Evolutionary conservation across 2,888 invertebrate species (phyloP), one percentile per base, ranked within the genome.

Genomic region (Eurytoma californica): DNA sequence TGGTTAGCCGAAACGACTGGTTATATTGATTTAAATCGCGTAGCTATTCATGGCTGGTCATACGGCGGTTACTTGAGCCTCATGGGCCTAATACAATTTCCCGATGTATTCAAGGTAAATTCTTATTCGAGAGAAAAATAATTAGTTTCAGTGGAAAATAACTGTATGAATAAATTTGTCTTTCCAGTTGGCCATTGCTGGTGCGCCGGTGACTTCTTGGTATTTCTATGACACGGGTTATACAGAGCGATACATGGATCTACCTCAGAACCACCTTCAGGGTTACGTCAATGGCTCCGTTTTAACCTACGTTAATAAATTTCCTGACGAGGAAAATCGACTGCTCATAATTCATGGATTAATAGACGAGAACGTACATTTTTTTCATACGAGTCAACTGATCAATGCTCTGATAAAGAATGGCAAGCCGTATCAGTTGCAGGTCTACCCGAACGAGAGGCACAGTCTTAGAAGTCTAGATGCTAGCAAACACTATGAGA

Each of bases 331-430:
- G 88, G 96, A 96, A 88, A 96, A 96, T 86, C 94, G 98, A 53
- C 91, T 99, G 83, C 92, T 99, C 20, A 96, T 99, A 57, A 97
- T 99, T 84, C 99, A 99, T 90, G 99, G 99, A 2, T 91, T 99
- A 82, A 97, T 98, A 77, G 99, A 99, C 90, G 99, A 99, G 91
- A 99, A 99, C 90, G 99, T 99, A 0, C 99, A 99, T 90, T 99
- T 99, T 91, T 95, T 95, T 84, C 99, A 99, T 91, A 98, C 98
- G 16, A 97, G 96, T 86, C 95, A 96, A 84, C 92, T 99, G 80
- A 95, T 99, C 30, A 95, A 96, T 82, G 95, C 96, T 77, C 93
- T 99, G 81, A 95, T 98, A 76, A 94, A 96, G 84, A 95, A 95
- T n/a, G 98, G 98, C 82, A 99, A 99, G 91, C 99, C 99, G 0